Base-by-base conservation (phyloP, 2,113 vertebrate genomes). In the Malurus elegans region DNA sequence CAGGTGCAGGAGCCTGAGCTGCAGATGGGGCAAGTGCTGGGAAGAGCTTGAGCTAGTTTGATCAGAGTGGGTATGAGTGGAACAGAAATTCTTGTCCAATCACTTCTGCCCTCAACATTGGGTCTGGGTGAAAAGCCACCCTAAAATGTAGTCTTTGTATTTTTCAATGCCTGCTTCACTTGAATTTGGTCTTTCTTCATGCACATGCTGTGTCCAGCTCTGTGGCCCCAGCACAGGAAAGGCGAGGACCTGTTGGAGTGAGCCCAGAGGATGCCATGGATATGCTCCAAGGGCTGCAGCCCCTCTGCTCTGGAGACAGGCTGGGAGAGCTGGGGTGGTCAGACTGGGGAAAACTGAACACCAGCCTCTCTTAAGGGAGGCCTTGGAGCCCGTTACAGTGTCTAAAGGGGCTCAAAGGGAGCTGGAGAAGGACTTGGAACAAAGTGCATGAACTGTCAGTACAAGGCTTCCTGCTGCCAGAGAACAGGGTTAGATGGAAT, bases 11-110 rank as follows among this genome's bases (percentile, higher is more conserved):
- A 11, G 25, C 56, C 54, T 31, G 31, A 24, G 17, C 44, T 44
- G 50, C 31, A 14, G 13, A 23, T 0, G 3, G 38, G 26, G 34
- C 42, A 53, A 7, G 8, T 3, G 0, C 44, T 31, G 73, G 34
- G 70, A 42, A 53, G 40, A 56, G 62, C 40, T 61, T 75, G 61
- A 26, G 7, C 74, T 81, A 62, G 13, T 28, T 17, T 45, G 15
- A 6, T 53, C 64, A 28, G 60, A 36, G 13, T 8, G 20, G 40
- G 9, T 13, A 2, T 16, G 60, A 32, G 7, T 29, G 17, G 24
- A 60, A 58, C 12, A 11, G 12, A 25, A 36, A 6, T 90, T 60
- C n/a, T 32, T 60, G 8, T 31, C 32, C 2, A 0, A 26, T 51
- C 31, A 3, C 28, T 61, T 61, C 66, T 44, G n/a, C 25, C 38